A percentile compares a stretch with the other conserved stretches of the same genome.
phyloP scores from a whole-genome alignment of 2,113 vertebrate genomes.

The human region GRCh38 chr1:102547001-102547500 shows the following conservation, averaged over 20 bases:
- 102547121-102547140: background rate
- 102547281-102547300: background rate
- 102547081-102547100: background rate
- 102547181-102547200: background rate
- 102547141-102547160: background rate
- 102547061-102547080: background rate
- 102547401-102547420: background rate
- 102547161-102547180: background rate
- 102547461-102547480: background rate
- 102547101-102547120: background rate
- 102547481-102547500: background rate
- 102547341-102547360: rapidly evolving
- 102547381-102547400: background rate
- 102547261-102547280: background rate
- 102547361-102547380: background rate
- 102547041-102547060: background rate
- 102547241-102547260: background rate
- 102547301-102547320: background rate
- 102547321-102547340: background rate
- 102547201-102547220: background rate
- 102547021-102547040: background rate
- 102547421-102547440: background rate
- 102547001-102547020: background rate
- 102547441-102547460: background rate
- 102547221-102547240: background rate